A percentile compares a stretch with the other conserved stretches of the same genome.
These are phyloP conservation scores for Pantherophis alleghaniensis DNA, from an alignment of 2,797 vertebrate species.

Conservation along the genomic window DNA sequence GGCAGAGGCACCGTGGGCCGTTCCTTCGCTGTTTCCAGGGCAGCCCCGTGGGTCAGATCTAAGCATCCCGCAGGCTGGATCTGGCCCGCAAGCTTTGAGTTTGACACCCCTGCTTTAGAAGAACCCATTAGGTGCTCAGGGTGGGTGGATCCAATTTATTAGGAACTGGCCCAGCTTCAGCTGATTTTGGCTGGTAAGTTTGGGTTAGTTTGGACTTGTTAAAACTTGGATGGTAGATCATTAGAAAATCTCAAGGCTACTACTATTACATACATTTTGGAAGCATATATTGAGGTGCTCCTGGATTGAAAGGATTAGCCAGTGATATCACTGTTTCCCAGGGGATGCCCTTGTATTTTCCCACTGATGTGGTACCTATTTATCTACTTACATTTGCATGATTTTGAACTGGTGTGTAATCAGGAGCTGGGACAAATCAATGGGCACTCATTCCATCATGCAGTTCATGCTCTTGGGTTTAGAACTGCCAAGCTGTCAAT, in stretches of 20 bases:
- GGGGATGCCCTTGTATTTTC: background rate
- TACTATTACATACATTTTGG: background rate
- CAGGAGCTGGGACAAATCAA: background rate
- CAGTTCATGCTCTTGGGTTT: background rate
- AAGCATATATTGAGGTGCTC: background rate
- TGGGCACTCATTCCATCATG: background rate
- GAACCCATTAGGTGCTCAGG: background rate
- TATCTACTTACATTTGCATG: background rate
- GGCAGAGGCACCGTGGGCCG: too few relatives aligned
- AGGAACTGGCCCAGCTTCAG: background rate
- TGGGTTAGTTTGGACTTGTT: background rate
- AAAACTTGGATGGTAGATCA: background rate
- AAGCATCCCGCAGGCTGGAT: too few relatives aligned
- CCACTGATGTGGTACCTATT: background rate
- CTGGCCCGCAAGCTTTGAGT: too few relatives aligned
- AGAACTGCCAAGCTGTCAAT: background rate
- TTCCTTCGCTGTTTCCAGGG: too few relatives aligned
- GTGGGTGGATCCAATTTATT: background rate
- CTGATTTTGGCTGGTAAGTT: background rate
- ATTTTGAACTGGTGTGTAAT: background rate
- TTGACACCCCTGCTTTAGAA: too few relatives aligned
- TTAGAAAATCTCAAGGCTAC: background rate
- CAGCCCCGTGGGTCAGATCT: too few relatives aligned
- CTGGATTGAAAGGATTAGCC: background rate
- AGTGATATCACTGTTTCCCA: background rate